Evolutionary conservation across 2,797 vertebrate genomes (phyloP), one percentile per base, ranked within the genome.

Genomic region (Alosa sapidissima): DNA sequence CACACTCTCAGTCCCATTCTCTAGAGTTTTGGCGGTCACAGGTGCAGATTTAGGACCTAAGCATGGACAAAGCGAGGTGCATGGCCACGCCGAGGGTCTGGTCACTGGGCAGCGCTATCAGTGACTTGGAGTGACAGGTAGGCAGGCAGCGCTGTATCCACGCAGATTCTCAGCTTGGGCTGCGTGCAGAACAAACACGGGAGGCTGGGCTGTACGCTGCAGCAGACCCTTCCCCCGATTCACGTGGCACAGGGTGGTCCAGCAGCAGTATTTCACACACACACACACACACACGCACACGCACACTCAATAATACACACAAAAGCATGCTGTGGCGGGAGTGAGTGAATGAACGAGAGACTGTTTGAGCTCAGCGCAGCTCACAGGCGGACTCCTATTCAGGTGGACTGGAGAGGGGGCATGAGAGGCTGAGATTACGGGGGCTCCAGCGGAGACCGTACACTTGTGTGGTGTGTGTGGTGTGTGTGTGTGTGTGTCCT

Each of bases 71-170:
- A 5, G 14, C 33, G 5, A 62, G 19, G 85, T 81, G 84, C 78
- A 87, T 41, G 41, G 81, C 54, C 91, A 93, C 87, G 84, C 85
- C 82, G 87, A 3, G 0, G 88, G 87, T 88, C 91, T 89, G 88
- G 86, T 92, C 91, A 91, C 85, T 88, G 90, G 89, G 89, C 89
- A 91, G 89, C 88, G 54, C 88, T 89, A 82, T 87, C 91, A 81
- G 84, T 86, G 85, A 86, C 81, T 87, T 75, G 33, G 82, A 85
- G 68, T 75, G 68, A 75, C 68, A 75, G 65, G 28, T 33, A 72
- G 68, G 28, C 11, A 33, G 28, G 81, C 83, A n/a, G 54, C n/a
- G 58, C 85, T 84, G 87, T 86, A 84, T 81, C 83, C 85, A 85
- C 86, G 83, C 87, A 88, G 88, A 87, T 88, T 85, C 68, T 33